Conservation (phyloP, 2,888 invertebrate species). For the Embidobia sp. region DNA sequence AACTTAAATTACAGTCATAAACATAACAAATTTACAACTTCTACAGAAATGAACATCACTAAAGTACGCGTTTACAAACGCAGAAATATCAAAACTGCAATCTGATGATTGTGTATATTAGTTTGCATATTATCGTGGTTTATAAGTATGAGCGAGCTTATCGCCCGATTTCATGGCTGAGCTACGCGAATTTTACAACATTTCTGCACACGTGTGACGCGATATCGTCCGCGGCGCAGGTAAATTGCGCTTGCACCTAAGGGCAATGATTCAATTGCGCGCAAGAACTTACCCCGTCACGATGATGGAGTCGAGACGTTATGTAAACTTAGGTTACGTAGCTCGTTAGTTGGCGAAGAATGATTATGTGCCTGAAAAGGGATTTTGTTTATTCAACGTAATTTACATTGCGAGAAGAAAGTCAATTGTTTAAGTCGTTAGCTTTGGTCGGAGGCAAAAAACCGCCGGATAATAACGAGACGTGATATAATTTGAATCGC, state of each 20-base stretch:
- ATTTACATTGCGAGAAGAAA: conserved; percentile 19
- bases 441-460: background rate
- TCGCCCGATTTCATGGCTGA: conserved; percentile 50
- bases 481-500: conserved; percentile 18
- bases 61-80: too few relatives aligned
- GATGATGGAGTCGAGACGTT: conserved; percentile 21
- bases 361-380: conserved; percentile 9
- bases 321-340: conserved; percentile 38
- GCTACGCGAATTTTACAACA: conserved; percentile 36
- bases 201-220: conserved; percentile 2
- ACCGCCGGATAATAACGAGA: conserved; percentile 2
- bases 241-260: conserved; percentile 38
- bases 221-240: conserved; percentile 29
- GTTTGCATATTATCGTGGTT: too few relatives aligned
- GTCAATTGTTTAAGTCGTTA: conserved; percentile 29
- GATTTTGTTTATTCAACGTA: conserved; percentile 33
- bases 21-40: too few relatives aligned
- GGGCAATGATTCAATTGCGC: conserved; percentile 55
- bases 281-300: conserved; percentile 43
- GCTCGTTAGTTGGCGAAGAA: conserved; percentile 28
- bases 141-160: conserved; percentile 21
- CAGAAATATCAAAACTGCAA: too few relatives aligned
- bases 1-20: too few relatives aligned
- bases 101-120: too few relatives aligned
- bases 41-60: too few relatives aligned